Conservation (phyloP, 2,888 invertebrate genomes). For the Chromoteleia sp. region DNA sequence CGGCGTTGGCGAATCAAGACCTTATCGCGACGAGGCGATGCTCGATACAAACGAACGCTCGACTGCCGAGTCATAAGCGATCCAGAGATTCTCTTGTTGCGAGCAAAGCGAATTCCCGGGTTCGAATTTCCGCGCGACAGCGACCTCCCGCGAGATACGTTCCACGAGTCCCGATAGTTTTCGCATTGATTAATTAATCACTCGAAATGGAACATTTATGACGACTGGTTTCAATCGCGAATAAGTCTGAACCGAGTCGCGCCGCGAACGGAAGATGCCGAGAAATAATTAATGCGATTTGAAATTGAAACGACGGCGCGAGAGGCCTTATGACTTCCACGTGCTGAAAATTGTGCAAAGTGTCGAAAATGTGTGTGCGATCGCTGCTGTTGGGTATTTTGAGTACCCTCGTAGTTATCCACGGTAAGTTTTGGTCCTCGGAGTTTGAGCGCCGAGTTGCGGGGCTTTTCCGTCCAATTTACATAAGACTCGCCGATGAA, state of each 20-base stretch:
- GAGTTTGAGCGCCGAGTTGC: neutral
- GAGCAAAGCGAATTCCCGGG: no score
- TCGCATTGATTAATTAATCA: constrained; percentile 48
- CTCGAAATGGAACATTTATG: constrained; percentile 65
- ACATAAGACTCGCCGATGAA: constrained; percentile 13
- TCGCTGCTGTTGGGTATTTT: constrained; percentile 78
- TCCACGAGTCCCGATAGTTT: constrained; percentile 14
- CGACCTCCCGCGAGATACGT: neutral
- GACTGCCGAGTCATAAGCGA: neutral
- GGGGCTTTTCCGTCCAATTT: no score
- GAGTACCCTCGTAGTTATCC: constrained; percentile 77
- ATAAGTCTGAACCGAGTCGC: constrained; percentile 38
- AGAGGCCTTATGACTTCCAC: constrained; percentile 61
- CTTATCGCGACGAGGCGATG: constrained; percentile 28
- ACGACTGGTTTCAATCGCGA: constrained; percentile 50
- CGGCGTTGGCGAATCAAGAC: constrained; percentile 18
- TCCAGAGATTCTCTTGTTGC: no score
- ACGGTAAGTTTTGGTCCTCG: constrained; percentile 76
- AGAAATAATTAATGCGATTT: constrained; percentile 59
- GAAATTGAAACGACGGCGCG: constrained; percentile 60
- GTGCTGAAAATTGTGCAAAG: constrained; percentile 62
- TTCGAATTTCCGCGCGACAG: no score
- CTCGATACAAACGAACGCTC: neutral
- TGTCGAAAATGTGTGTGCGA: constrained; percentile 75
- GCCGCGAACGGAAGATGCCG: constrained; percentile 36